A percentile compares a stretch with the other conserved stretches of the same genome.
Evolutionary conservation across 2,888 invertebrate species (phyloP).

Genomic region (Polymixis lichenea): DNA sequence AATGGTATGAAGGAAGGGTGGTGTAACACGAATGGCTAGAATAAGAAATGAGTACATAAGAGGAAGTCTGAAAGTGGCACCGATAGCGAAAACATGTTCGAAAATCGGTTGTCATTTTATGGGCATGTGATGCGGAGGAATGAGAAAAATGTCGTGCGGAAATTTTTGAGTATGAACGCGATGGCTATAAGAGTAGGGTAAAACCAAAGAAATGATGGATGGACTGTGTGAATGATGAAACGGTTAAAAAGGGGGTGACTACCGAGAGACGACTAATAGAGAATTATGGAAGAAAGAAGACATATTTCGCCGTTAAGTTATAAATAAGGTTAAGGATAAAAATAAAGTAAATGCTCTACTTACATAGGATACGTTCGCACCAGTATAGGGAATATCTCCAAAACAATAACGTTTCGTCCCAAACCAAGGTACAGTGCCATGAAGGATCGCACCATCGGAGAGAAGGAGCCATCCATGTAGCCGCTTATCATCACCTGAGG

Average conservation of each 20-base stretch:
- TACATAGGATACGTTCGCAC: constrained; percentile 83
- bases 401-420: constrained; percentile 80
- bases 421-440: constrained; percentile 74
- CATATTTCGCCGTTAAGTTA: too few relatives aligned
- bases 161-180: too few relatives aligned
- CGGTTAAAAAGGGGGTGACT: too few relatives aligned
- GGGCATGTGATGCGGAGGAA: not conserved
- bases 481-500: constrained; percentile 83
- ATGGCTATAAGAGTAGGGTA: too few relatives aligned
- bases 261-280: too few relatives aligned
- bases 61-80: too few relatives aligned
- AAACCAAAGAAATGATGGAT: too few relatives aligned
- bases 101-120: not conserved
- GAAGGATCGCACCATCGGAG: constrained; percentile 76
- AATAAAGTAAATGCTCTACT: constrained; percentile 57
- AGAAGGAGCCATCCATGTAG: constrained; percentile 83
- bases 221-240: too few relatives aligned
- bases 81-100: too few relatives aligned
- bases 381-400: constrained; percentile 83
- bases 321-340: not conserved
- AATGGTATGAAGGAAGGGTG: too few relatives aligned
- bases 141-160: not conserved
- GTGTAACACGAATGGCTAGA: not conserved
- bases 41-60: not conserved
- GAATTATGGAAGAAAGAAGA: too few relatives aligned